A percentile compares a stretch with the other conserved stretches of the same genome.
phyloP scores from a whole-genome alignment of 2,113 vertebrate genomes.

The Chionis minor region DNA sequence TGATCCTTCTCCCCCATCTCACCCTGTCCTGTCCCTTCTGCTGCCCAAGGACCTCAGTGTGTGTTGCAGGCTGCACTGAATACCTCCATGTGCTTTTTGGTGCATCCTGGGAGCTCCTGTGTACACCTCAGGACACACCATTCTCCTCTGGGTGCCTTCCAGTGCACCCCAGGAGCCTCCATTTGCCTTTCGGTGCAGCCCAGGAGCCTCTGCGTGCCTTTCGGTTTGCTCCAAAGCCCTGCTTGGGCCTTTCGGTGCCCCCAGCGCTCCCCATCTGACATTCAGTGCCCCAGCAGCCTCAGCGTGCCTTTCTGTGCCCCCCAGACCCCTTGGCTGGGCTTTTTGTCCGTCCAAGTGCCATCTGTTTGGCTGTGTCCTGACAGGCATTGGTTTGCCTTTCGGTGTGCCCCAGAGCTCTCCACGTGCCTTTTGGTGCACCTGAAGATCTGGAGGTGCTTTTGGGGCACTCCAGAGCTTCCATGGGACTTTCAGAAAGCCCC shows the following conservation, averaged over 20 bases:
- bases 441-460: background rate
- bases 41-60: background rate
- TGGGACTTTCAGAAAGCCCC: background rate
- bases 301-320: background rate
- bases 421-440: background rate
- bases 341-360: background rate
- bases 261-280: background rate
- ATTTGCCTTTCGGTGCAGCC: background rate
- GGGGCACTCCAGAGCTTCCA: background rate
- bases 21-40: background rate
- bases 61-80: rapidly evolving
- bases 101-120: background rate
- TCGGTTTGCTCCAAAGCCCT: background rate
- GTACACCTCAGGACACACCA: background rate
- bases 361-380: background rate
- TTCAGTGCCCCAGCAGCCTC: background rate
- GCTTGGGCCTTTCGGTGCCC: background rate
- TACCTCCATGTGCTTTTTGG: background rate
- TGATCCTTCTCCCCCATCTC: background rate
- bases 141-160: background rate
- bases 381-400: background rate
- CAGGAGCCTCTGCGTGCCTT: background rate
- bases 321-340: background rate
- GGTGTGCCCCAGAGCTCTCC: background rate
- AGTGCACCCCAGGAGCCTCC: background rate